Conservation (phyloP, 1,140 invertebrate genomes). For the Linepithema humile region DNA sequence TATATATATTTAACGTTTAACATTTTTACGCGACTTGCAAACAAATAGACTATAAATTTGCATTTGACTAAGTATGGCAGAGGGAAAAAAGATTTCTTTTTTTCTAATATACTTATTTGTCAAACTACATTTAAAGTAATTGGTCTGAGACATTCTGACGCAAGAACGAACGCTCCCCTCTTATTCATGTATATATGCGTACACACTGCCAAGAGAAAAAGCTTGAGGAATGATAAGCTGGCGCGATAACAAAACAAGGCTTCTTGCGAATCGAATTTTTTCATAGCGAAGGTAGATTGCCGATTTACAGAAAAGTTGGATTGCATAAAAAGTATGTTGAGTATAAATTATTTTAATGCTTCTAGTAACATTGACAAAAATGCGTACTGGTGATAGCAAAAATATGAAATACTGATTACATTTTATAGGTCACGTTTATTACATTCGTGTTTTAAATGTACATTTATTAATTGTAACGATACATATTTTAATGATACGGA, state of each 20-base stretch:
- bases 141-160: not conserved
- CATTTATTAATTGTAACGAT: no score
- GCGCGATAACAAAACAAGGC: slow-evolving; percentile 7
- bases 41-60: not conserved
- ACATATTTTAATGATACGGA: not conserved
- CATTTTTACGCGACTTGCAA: not conserved
- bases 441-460: not conserved
- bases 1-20: not conserved
- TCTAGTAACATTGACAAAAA: not conserved
- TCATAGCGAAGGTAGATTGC: not conserved
- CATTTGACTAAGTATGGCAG: not conserved
- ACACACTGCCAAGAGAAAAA: slow-evolving; percentile 13
- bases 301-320: not conserved
- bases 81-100: not conserved
- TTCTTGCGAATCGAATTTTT: slow-evolving; percentile 18
- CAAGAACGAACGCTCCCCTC: not conserved
- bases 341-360: slow-evolving; percentile 4
- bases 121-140: not conserved
- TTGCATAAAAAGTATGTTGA: not conserved
- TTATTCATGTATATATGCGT: slow-evolving; percentile 23
- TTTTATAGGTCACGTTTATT: not conserved
- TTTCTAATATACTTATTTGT: not conserved
- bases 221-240: slow-evolving; percentile 22
- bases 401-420: not conserved
- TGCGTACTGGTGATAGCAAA: not conserved